phyloP scores from a whole-genome alignment of 2,888 invertebrate genomes.

The Mythimna impura region DNA sequence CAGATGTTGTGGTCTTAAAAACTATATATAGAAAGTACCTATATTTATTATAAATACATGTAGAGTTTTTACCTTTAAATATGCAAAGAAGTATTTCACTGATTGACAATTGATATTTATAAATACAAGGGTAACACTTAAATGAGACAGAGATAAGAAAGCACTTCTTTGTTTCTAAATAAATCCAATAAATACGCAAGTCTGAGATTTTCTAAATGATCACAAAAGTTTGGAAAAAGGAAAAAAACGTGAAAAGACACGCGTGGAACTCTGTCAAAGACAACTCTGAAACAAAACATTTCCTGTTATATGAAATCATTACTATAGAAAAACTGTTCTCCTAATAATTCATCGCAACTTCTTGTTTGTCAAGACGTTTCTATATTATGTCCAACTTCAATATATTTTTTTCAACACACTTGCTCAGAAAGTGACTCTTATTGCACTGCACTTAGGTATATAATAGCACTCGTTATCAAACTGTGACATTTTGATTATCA shows the following conservation, averaged over 20 bases:
- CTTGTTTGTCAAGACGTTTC: background rate
- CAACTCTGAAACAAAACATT: conserved; percentile 27
- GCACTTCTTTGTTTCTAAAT: background rate
- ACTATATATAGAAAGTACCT: no score
- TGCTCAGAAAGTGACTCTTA: no score
- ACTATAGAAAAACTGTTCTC: conserved; percentile 2
- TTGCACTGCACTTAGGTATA: no score
- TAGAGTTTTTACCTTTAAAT: no score
- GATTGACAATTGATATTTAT: background rate
- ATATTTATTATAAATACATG: no score
- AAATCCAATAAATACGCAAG: conserved; percentile 41
- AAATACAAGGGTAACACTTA: background rate
- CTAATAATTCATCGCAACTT: background rate
- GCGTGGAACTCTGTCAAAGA: conserved; percentile 23
- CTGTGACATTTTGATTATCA: no score
- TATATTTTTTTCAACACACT: no score
- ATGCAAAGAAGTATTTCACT: no score
- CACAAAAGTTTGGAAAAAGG: conserved; percentile 31
- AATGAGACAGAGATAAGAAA: background rate
- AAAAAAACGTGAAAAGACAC: conserved; percentile 13
- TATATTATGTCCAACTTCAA: background rate
- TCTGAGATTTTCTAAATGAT: conserved; percentile 47
- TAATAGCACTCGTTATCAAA: no score
- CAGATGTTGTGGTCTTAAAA: no score
- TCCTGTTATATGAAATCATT: conserved; percentile 6